Evolutionary conservation across 2,797 vertebrate genomes (phyloP), one percentile per base, ranked within the genome.

Genomic region (Platalea minor): DNA sequence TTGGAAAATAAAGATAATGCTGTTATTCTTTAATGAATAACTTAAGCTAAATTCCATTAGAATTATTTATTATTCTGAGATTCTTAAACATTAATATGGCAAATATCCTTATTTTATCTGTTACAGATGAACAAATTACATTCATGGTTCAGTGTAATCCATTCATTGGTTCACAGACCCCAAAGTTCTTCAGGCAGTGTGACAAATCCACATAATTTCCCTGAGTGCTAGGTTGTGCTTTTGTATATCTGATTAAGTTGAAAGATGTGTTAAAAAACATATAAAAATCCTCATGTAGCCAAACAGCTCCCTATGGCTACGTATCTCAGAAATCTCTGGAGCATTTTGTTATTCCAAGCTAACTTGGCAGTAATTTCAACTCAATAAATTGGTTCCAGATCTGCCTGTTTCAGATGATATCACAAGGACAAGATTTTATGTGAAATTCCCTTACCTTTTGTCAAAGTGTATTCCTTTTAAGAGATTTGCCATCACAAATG

Each of bases 351-450:
- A 93, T 95, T 97, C 87, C 90, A 96, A 96, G 85, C 69, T 94
- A 97, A 97, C 91, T 68, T 93, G 87, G 85, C 93, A 96, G 95
- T 97, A 98, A 98, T 98, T 98, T 97, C 93, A 80, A 94, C 91
- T 95, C 80, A 87, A 50, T 96, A 95, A 97, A 98, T 97, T 96
- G 89, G 73, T 98, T 98, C 92, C 97, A 97, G 95, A 96, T 97
- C 79, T 23, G 46, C 84, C 75, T 95, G 75, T 97, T 97, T 95
- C 95, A 97, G 95, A 90, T 84, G 48, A 48, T 94, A 94, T 93
- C 76, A 87, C 28, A 91, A 84, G 86, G 82, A 92, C 50, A 95
- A 10, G 28, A 63, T 95, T 92, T 95, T 88, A 35, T 75, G 50
- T 79, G 53, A 86, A 91, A 92, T 92, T 93, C 37, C 35, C 43